Conservation (phyloP, 2,113 vertebrate genomes). For the Oncorhynchus keta region DNA sequence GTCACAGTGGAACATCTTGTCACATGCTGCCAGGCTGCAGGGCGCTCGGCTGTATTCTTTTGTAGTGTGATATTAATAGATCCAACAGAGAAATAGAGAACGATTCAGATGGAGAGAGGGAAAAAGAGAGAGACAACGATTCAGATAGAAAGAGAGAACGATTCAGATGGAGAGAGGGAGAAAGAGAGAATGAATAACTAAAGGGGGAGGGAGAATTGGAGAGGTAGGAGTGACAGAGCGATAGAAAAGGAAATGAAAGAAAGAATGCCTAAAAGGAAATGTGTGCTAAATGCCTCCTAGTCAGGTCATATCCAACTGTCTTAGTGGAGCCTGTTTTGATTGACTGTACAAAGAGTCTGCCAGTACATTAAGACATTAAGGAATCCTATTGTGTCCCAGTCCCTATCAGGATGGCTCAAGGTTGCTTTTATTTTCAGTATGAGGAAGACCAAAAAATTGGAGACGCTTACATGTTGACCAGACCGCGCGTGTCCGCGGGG, state of each 20-base stretch:
- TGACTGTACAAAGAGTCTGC: too few relatives aligned
- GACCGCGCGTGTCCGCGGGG: too few relatives aligned
- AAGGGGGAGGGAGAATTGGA: background rate
- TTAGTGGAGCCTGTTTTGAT: too few relatives aligned
- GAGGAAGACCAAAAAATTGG: too few relatives aligned
- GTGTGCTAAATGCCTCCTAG: background rate
- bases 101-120: background rate
- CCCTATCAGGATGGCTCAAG: background rate
- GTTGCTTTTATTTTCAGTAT: too few relatives aligned
- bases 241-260: background rate
- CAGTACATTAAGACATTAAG: too few relatives aligned
- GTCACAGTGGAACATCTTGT: constrained; percentile 77
- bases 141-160: background rate
- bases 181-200: background rate
- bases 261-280: too few relatives aligned
- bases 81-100: constrained; percentile 47
- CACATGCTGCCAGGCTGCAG: constrained; percentile 41
- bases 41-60: constrained; percentile 50
- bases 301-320: background rate
- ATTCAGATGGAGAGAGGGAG: background rate
- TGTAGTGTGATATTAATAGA: constrained; percentile 77
- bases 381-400: background rate
- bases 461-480: too few relatives aligned
- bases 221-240: background rate
- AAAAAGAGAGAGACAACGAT: constrained; percentile 25